These are phyloP conservation scores for Hestina assimilis DNA, from an alignment of 1,140 invertebrate species.

Conservation along the genomic window DNA sequence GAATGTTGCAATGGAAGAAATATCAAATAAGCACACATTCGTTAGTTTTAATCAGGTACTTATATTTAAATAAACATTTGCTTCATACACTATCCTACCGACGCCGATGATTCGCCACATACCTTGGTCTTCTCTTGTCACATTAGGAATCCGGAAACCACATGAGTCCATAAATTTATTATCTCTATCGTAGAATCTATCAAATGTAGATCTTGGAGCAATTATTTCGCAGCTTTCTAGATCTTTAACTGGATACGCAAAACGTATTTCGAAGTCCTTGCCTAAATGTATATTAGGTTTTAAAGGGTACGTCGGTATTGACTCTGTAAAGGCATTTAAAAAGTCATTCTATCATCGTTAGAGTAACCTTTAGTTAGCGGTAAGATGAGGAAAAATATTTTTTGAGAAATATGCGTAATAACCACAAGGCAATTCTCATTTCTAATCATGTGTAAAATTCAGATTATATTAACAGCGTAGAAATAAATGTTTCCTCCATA, in stretches of 20 bases:
- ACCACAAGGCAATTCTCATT: too few relatives aligned
- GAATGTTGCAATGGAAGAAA: too few relatives aligned
- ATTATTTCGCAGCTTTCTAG: constrained; percentile 49
- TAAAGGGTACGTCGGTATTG: constrained; percentile 27
- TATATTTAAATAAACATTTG: constrained; percentile 35
- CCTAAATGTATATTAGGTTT: constrained; percentile 27
- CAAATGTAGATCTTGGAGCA: constrained; percentile 39
- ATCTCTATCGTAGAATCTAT: constrained; percentile 47
- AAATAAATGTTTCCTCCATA: too few relatives aligned
- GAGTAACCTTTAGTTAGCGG: neutral
- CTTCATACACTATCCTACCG: constrained; percentile 50
- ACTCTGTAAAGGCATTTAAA: constrained; percentile 36
- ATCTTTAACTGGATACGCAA: constrained; percentile 41
- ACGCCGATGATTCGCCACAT: constrained; percentile 53
- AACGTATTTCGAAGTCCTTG: constrained; percentile 38
- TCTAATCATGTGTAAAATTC: too few relatives aligned
- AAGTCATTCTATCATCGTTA: neutral
- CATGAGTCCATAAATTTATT: constrained; percentile 33
- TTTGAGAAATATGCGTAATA: too few relatives aligned
- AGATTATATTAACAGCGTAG: too few relatives aligned
- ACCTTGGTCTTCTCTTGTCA: constrained; percentile 46
- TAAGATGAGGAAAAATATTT: too few relatives aligned
- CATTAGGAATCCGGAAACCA: constrained; percentile 43
- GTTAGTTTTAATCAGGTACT: constrained; percentile 2
- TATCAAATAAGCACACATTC: too few relatives aligned